phyloP scores from a whole-genome alignment of 2,797 vertebrate genomes.

The Ciconia nigra region DNA sequence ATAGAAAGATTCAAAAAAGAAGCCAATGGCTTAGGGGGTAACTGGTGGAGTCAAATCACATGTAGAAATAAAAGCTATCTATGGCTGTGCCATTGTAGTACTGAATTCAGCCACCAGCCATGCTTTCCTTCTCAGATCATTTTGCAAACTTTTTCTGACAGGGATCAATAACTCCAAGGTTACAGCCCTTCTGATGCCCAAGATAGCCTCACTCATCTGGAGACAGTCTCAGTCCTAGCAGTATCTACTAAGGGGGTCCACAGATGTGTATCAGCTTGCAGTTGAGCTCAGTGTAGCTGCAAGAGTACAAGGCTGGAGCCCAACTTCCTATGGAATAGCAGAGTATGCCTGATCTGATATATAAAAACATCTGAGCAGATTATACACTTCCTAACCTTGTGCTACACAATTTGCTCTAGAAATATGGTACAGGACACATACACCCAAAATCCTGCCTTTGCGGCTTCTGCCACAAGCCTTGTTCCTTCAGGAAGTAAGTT shows the following conservation, averaged over 20 bases:
- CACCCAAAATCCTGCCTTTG: background rate
- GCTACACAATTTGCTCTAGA: background rate
- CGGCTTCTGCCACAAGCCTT: background rate
- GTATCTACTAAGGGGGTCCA: background rate
- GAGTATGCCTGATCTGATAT: background rate
- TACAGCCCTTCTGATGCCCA: background rate
- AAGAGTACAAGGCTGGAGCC: background rate
- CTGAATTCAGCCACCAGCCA: background rate
- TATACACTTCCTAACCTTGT: background rate
- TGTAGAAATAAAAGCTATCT: background rate
- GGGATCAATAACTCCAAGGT: background rate
- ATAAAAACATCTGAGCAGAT: background rate
- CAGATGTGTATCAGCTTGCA: background rate
- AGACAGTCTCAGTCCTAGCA: background rate
- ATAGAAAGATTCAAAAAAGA: background rate
- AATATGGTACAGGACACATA: fast-evolving
- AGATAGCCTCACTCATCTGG: background rate
- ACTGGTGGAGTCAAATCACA: background rate
- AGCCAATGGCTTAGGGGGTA: background rate
- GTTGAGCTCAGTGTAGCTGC: background rate
- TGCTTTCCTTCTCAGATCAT: background rate
- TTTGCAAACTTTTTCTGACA: background rate
- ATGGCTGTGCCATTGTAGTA: background rate
- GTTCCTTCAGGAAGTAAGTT: background rate
- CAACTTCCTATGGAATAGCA: background rate